Percentiles rank a stretch among this genome's conserved stretches.
Conservation (phyloP, 2,888 invertebrate species). For the Actias luna region DNA sequence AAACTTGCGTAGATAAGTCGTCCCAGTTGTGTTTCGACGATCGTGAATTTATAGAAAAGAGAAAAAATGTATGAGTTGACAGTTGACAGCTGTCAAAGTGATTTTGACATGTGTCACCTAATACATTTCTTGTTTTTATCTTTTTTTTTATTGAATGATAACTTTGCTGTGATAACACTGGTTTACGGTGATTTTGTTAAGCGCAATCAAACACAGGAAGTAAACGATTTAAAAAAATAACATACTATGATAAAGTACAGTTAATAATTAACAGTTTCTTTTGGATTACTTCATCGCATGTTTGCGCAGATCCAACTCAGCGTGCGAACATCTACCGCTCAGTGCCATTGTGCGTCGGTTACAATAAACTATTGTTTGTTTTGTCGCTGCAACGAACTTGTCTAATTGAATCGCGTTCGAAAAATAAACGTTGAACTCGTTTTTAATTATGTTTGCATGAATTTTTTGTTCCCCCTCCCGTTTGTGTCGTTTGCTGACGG, state of each 20-base stretch:
- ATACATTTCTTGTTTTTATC: too few species aligned
- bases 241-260: background rate
- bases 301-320: conserved; percentile 3
- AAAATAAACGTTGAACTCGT: conserved; percentile 7
- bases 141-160: too few species aligned
- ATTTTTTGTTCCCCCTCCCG: background rate
- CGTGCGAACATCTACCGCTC: conserved; percentile 1
- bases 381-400: background rate
- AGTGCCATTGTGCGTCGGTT: background rate
- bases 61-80: too few species aligned
- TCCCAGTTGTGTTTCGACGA: too few species aligned
- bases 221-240: background rate
- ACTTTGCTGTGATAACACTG: too few species aligned
- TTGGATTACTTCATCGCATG: conserved; percentile 9
- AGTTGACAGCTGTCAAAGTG: too few species aligned
- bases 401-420: background rate
- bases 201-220: background rate
- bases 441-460: background rate
- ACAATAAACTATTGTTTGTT: conserved; percentile 5
- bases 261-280: conserved; percentile 10
- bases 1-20: too few species aligned
- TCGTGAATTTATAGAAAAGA: too few species aligned
- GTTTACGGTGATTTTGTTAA: background rate
- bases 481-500: background rate
- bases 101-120: too few species aligned